phyloP scores from a whole-genome alignment of 2,797 vertebrate species.

The Masticophis lateralis region DNA sequence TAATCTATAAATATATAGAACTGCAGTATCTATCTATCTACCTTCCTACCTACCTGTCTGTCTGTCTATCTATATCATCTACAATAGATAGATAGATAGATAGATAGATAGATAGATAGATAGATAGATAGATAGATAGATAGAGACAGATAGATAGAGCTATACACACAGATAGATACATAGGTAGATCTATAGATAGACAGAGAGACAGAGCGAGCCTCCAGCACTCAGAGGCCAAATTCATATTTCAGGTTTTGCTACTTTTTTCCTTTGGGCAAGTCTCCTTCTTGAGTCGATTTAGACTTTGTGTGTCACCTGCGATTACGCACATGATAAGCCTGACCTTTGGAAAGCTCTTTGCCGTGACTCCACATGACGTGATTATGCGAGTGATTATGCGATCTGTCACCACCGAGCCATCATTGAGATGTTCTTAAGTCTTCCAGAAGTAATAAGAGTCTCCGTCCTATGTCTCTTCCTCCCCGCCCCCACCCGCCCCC shows the following conservation, averaged over 20 bases:
- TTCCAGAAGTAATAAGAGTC: neutral
- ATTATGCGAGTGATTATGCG: neutral
- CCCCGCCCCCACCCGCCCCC: no score
- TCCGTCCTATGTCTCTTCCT: neutral
- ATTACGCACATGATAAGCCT: neutral
- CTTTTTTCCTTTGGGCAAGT: neutral
- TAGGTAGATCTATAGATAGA: no score
- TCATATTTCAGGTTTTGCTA: neutral
- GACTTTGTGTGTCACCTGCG: neutral
- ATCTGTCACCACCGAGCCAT: neutral
- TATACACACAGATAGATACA: no score
- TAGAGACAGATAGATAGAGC: no score
- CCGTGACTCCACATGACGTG: neutral
- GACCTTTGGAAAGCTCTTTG: neutral
- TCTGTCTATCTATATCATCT: no score
- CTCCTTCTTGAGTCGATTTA: neutral
- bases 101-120: no score
- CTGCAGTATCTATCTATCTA: no score
- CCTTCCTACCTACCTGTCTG: no score
- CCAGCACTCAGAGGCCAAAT: neutral
- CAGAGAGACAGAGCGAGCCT: no score
- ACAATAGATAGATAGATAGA: no score
- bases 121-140: no score
- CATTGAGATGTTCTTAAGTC: neutral
- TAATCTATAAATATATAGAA: no score